Evolutionary conservation across 2,797 vertebrate genomes (phyloP).

Genomic region (Coregonus suidteri): DNA sequence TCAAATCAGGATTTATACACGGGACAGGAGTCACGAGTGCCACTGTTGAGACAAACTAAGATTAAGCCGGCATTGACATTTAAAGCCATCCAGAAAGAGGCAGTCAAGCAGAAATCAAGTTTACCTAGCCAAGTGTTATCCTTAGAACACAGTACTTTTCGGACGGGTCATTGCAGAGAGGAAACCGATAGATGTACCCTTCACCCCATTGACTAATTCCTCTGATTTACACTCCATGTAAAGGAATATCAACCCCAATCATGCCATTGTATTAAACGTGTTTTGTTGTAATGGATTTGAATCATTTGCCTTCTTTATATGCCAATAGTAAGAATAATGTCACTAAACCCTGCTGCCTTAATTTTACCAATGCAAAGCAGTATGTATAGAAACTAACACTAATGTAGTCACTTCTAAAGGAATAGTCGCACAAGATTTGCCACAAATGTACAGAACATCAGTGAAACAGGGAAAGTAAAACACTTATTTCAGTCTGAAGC

Average conservation of each 20-base stretch:
- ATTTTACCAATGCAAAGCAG: background rate
- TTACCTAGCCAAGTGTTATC: slow-evolving; percentile 58
- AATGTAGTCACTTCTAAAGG: background rate
- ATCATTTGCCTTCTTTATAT: slow-evolving; percentile 2
- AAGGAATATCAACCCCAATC: slow-evolving; percentile 61
- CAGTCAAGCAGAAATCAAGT: slow-evolving; percentile 34
- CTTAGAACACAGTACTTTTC: slow-evolving; percentile 53
- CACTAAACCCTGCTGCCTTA: background rate
- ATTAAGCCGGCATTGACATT: slow-evolving; percentile 60
- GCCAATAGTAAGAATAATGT: background rate
- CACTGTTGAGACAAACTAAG: background rate
- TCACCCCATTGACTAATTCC: slow-evolving; percentile 59
- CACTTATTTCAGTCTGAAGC: slow-evolving; percentile 1
- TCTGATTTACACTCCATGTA: slow-evolving; percentile 52
- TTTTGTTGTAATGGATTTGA: slow-evolving; percentile 58
- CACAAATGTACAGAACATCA: too few species aligned
- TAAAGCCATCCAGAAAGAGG: slow-evolving; percentile 40
- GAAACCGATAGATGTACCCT: slow-evolving; percentile 21
- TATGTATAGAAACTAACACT: background rate
- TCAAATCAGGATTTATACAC: background rate
- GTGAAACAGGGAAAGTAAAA: background rate
- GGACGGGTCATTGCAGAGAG: slow-evolving; percentile 29
- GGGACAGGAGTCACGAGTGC: background rate
- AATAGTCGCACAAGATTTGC: too few species aligned
- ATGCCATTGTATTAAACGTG: slow-evolving; percentile 75